Percentiles rank a stretch among this genome's conserved stretches.
Conservation (phyloP, 53 echinoderm and acorn worm species). For the Crossaster papposus region DNA sequence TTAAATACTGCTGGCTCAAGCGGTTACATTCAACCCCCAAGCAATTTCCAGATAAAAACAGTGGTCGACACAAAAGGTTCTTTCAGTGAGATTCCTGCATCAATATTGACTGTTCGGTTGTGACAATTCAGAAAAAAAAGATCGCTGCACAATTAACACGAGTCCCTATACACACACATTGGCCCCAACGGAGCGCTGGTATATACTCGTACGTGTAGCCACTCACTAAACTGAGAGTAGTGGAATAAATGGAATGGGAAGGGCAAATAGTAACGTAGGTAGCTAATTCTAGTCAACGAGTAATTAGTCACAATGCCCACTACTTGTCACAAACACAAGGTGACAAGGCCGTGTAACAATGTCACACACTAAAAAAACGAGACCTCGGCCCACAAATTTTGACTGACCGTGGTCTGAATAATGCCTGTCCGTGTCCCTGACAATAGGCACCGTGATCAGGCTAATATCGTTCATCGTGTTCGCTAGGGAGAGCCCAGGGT, state of each 20-base stretch:
- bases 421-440: conserved; percentile 36
- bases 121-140: conserved; percentile 18
- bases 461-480: background rate
- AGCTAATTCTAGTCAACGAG: conserved; percentile 11
- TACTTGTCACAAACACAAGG: conserved; percentile 29
- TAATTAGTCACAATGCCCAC: conserved; percentile 49
- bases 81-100: conserved; percentile 19
- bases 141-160: conserved; percentile 13
- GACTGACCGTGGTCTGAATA: conserved; percentile 33
- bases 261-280: background rate
- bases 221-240: conserved; percentile 35
- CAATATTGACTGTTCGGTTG: conserved; percentile 51
- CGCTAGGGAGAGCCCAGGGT: conserved; percentile 47
- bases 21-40: conserved; percentile 20
- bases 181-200: background rate
- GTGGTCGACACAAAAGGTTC: conserved; percentile 37
- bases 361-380: conserved; percentile 16
- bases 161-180: background rate
- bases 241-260: background rate
- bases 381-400: background rate
- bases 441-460: conserved; percentile 49
- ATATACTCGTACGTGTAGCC: conserved; percentile 9
- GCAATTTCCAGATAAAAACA: conserved; percentile 14
- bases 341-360: conserved; percentile 57
- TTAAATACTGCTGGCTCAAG: background rate